phyloP scores from a whole-genome alignment of 2,888 invertebrate genomes.

The Chirona hameri region DNA sequence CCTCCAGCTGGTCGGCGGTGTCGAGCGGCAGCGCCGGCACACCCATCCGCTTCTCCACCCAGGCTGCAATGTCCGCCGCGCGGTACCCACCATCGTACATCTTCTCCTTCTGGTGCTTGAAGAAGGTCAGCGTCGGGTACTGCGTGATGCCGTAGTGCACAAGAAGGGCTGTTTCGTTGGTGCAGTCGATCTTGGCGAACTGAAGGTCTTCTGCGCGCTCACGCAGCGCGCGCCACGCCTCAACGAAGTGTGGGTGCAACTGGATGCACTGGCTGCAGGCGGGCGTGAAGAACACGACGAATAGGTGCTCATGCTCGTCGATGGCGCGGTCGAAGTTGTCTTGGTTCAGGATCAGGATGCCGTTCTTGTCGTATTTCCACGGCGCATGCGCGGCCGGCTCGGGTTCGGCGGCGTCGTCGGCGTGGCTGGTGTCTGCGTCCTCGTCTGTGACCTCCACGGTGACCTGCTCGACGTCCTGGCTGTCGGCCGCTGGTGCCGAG shows the following conservation, averaged over 20 bases:
- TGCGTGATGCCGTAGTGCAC: constrained; percentile 25
- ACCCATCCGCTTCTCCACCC: constrained; percentile 9
- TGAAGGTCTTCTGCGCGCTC: background rate
- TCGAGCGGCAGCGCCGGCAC: background rate
- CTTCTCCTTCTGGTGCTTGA: constrained; percentile 26
- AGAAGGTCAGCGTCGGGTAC: constrained; percentile 25
- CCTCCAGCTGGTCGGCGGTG: background rate
- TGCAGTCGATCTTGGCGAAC: constrained; percentile 26
- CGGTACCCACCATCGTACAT: constrained; percentile 30
- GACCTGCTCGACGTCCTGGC: background rate
- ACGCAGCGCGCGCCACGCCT: background rate
- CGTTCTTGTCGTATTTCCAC: constrained; percentile 26
- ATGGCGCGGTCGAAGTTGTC: constrained; percentile 24
- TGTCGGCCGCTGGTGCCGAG: background rate
- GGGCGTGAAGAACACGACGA: constrained; percentile 7
- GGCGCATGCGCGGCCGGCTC: background rate
- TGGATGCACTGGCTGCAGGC: constrained; percentile 3
- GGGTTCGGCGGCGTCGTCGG: background rate
- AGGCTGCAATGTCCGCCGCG: background rate
- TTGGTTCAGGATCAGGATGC: background rate
- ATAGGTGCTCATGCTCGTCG: background rate
- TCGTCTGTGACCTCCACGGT: background rate
- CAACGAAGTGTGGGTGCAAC: background rate
- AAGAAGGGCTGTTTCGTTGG: background rate
- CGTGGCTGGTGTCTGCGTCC: background rate